Conservation (phyloP, 1,140 invertebrate species). For the Hydropsyche tenuis region DNA sequence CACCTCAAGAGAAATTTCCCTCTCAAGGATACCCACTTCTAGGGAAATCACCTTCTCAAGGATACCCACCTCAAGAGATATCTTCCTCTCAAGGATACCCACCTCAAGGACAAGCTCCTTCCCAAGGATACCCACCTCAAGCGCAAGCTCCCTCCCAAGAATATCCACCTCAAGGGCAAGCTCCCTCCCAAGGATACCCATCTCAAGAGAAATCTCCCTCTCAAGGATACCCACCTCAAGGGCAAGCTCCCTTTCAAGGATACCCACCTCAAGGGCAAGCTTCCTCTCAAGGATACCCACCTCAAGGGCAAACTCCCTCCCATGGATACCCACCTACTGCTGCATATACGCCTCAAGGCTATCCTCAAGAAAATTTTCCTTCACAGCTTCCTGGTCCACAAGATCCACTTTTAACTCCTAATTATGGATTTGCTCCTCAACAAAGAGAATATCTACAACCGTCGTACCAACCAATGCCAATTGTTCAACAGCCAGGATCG, state of each 20-base stretch:
- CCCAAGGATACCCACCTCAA: background rate
- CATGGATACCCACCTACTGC: no score
- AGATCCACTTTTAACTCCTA: slow-evolving; percentile 52
- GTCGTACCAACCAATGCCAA: slow-evolving; percentile 47
- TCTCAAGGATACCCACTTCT: slow-evolving; percentile 1
- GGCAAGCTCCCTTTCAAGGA: background rate
- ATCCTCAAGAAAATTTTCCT: slow-evolving; percentile 31
- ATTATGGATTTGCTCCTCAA: slow-evolving; percentile 52
- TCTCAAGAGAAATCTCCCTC: background rate
- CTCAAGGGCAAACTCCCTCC: background rate
- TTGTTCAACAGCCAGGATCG: slow-evolving; percentile 57
- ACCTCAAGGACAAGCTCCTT: background rate
- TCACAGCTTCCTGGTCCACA: slow-evolving; percentile 13
- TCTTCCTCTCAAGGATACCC: background rate
- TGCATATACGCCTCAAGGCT: slow-evolving; percentile 51
- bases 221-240: background rate
- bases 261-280: no score
- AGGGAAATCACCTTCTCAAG: no score
- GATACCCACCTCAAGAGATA: background rate
- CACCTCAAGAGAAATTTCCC: background rate
- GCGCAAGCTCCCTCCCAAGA: no score
- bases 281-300: background rate
- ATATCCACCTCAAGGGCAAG: background rate
- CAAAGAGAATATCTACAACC: slow-evolving; percentile 42
- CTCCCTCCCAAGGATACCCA: slow-evolving; percentile 1